Base-by-base conservation (phyloP, 2,888 invertebrate species). In the Apoda limacodes region DNA sequence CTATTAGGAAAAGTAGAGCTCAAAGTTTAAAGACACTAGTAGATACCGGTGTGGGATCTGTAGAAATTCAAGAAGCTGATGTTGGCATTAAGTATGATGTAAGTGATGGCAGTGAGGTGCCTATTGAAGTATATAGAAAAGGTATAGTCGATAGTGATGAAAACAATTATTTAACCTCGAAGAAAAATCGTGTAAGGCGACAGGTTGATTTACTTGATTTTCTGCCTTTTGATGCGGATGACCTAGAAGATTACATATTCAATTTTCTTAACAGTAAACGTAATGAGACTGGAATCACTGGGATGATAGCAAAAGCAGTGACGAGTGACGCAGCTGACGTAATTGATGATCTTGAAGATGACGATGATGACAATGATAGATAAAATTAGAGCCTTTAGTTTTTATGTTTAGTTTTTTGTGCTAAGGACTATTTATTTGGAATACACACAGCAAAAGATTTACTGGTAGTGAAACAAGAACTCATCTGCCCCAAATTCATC, bases 101-200 rank as follows among this genome's bases (percentile, higher is more conserved):
- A 2, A 82, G 81, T 32, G 81, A 83, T 37, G 80, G 78, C 9
- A 69, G 78, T 38, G 67, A 82, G 4, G 74, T 74, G 6, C 82
- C 83, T 1, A 52, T 75, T 35, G 85, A 85, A 54, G 69, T 81
- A 45, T 86, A 86, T 50, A 74, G 80, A 50, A 85, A 84, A 57
- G 85, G 85, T 6, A 82, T 85, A 31, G 85, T 86, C 2, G 85
- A 85, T 34, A 80, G 67, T 39, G 84, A 80, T 40, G 70, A 70
- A 42, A 70, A 69, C 35, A 44, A 58, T 39, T 71, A 78, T 47
- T 17, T 17, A 6, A 6, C 7, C 5, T 7, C 7, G 17, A 17
- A 33, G 11, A 55, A 45, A 25, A 53, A 52, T 39, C 55, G 69
- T 15, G 43, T 32, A 3, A 75, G 60, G 42, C 54, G 82, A 29